A percentile compares a stretch with the other conserved stretches of the same genome.
These are phyloP conservation scores for Petroica traversi DNA, from an alignment of 2,113 vertebrate species.

Conservation along the genomic window DNA sequence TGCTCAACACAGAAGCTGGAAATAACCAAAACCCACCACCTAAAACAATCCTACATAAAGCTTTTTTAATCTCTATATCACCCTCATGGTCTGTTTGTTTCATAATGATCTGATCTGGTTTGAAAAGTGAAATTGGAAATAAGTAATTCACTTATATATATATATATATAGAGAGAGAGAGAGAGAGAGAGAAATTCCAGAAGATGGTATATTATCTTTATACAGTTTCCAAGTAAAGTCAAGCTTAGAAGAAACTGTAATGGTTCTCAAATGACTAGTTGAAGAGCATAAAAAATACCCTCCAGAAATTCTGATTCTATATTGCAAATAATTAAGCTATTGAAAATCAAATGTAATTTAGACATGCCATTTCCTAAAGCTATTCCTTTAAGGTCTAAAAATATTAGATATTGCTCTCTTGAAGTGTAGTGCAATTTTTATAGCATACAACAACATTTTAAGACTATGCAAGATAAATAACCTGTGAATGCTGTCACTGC, in stretches of 20 bases:
- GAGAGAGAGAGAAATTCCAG: neutral
- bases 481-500: neutral
- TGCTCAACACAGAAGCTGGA: neutral
- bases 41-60: neutral
- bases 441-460: neutral
- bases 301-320: constrained; percentile 15
- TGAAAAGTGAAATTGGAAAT: neutral
- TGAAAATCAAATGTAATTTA: neutral
- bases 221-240: neutral
- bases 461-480: neutral
- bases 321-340: constrained; percentile 4
- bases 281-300: neutral
- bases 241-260: neutral
- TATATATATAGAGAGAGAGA: no score
- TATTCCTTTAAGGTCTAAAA: neutral
- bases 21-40: neutral
- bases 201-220: neutral
- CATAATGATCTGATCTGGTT: neutral
- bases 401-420: neutral
- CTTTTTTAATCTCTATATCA: neutral
- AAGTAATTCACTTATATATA: neutral
- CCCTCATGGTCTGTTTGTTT: neutral
- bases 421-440: neutral
- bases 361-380: neutral
- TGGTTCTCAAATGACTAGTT: neutral